These are phyloP conservation scores for Dryas iulia DNA, from an alignment of 1,140 invertebrate species.

Conservation along the genomic window DNA sequence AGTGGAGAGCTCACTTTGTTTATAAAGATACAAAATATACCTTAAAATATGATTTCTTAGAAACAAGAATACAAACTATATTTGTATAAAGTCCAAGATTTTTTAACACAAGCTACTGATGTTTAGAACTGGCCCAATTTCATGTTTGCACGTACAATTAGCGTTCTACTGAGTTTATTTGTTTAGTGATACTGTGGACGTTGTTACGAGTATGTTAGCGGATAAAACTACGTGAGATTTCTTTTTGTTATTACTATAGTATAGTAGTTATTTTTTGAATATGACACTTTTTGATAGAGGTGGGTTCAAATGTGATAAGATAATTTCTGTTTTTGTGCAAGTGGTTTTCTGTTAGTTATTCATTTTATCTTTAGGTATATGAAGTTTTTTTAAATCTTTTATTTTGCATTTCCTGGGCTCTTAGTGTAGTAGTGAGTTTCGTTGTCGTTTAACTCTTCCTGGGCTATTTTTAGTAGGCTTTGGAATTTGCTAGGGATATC, in stretches of 20 bases:
- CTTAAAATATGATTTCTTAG: background rate
- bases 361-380: too few species aligned
- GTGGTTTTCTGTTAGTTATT: too few species aligned
- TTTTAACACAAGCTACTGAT: constrained; percentile 51
- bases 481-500: too few species aligned
- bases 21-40: background rate
- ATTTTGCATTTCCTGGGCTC: too few species aligned
- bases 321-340: too few species aligned
- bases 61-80: background rate
- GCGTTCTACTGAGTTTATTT: constrained; percentile 15
- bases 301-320: too few species aligned
- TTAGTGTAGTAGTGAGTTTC: too few species aligned
- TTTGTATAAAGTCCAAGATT: background rate
- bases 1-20: too few species aligned
- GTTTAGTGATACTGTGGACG: background rate
- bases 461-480: too few species aligned
- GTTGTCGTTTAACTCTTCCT: too few species aligned
- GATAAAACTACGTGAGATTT: background rate
- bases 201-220: background rate
- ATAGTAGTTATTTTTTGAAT: background rate
- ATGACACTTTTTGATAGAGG: too few species aligned
- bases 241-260: background rate
- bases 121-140: constrained; percentile 46
- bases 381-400: too few species aligned
- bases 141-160: constrained; percentile 43